Percentiles rank a stretch among this genome's conserved stretches.
These are phyloP conservation scores for Hyposoter dolosus DNA, from an alignment of 2,888 invertebrate genomes.

Conservation along the genomic window DNA sequence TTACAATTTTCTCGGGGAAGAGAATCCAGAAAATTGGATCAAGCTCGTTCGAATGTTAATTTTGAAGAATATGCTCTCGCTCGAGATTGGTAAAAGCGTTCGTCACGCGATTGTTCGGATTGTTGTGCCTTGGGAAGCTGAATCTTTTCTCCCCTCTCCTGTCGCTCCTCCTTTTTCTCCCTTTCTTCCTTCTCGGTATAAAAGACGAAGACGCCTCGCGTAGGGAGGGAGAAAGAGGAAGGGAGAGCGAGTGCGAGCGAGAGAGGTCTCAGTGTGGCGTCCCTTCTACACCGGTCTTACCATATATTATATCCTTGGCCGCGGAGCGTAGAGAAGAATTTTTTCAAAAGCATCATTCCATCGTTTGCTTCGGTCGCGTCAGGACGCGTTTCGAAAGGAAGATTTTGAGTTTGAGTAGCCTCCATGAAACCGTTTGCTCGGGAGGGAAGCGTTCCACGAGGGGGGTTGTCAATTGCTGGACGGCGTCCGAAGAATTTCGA, in stretches of 20 bases:
- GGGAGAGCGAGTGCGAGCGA: conserved; percentile 17
- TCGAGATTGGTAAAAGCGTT: conserved; percentile 31
- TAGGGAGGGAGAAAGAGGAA: conserved; percentile 15
- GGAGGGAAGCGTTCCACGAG: conserved; percentile 32
- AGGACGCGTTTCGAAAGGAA: conserved; percentile 21
- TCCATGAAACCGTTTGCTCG: neutral
- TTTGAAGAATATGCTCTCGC: conserved; percentile 12
- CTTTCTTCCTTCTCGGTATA: conserved; percentile 31
- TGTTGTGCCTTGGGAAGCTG: conserved; percentile 50
- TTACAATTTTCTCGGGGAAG: neutral
- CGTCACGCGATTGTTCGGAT: conserved; percentile 58
- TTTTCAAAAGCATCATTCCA: conserved; percentile 71
- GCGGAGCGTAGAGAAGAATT: conserved; percentile 37
- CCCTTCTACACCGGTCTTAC: conserved; percentile 62
- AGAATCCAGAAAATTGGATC: neutral
- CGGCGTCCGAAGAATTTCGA: neutral
- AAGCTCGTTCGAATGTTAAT: conserved; percentile 21
- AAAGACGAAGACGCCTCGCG: conserved; percentile 40
- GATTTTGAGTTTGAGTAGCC: conserved; percentile 5
- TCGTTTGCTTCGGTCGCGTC: conserved; percentile 63
- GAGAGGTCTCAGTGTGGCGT: conserved; percentile 48
- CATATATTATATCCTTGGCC: conserved; percentile 40
- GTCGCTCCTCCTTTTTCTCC: conserved; percentile 2
- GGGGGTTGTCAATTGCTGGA: conserved; percentile 54
- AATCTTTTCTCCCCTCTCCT: conserved; percentile 29